phyloP scores from a whole-genome alignment of 2,888 invertebrate genomes.

The Acronicta psi region DNA sequence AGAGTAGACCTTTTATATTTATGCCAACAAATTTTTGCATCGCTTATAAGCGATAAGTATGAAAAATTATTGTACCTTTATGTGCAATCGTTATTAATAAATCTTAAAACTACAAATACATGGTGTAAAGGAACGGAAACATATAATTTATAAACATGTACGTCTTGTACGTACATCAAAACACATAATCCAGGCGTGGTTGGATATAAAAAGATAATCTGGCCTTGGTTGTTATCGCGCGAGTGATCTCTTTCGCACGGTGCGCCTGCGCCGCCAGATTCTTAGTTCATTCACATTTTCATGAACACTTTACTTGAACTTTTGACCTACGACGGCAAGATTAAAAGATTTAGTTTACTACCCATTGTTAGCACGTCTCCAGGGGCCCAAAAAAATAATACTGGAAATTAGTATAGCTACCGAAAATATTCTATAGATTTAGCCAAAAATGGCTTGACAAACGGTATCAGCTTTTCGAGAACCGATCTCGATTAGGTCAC shows the following conservation, averaged over 20 bases:
- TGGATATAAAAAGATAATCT: constrained; percentile 42
- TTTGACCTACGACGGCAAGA: constrained; percentile 46
- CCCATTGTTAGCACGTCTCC: constrained; percentile 41
- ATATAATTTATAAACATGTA: constrained; percentile 18
- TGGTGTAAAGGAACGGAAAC: constrained; percentile 3
- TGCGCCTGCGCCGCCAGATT: constrained; percentile 16
- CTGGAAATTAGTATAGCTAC: neutral
- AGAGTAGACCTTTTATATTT: neutral
- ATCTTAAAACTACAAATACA: constrained; percentile 3
- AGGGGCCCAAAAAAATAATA: constrained; percentile 6
- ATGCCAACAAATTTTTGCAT: too few species aligned
- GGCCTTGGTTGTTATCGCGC: constrained; percentile 51
- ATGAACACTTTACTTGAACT: constrained; percentile 45
- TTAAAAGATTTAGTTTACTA: constrained; percentile 37
- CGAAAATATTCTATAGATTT: neutral
- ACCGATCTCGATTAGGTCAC: too few species aligned
- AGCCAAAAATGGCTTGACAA: neutral
- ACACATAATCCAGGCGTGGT: constrained; percentile 25
- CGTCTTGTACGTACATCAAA: constrained; percentile 19
- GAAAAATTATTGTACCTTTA: too few species aligned
- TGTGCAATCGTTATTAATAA: too few species aligned
- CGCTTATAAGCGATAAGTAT: too few species aligned
- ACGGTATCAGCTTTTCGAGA: too few species aligned
- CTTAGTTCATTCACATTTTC: constrained; percentile 61
- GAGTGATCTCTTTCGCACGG: constrained; percentile 59